A percentile compares a stretch with the other conserved stretches of the same genome.
Evolutionary conservation across 23 tunicate species (phyloP).

Genomic region (Phallusia fumigata): DNA sequence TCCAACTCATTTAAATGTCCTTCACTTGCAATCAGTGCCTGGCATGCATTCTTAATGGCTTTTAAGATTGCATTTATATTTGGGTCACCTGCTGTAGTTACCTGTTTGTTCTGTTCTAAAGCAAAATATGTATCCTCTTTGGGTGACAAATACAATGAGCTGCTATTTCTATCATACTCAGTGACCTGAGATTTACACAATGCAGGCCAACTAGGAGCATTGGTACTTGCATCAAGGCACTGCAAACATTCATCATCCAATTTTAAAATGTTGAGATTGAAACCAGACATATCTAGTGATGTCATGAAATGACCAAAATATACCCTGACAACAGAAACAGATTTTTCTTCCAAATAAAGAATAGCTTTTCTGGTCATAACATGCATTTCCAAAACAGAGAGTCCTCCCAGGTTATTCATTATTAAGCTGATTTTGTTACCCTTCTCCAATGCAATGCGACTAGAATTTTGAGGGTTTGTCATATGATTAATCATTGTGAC

Average conservation of each 20-base stretch:
- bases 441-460: slow-evolving; percentile 21
- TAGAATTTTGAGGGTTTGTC: slow-evolving; percentile 46
- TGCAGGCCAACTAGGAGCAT: slow-evolving; percentile 86
- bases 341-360: slow-evolving; percentile 32
- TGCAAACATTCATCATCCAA: slow-evolving; percentile 41
- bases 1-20: slow-evolving; percentile 74
- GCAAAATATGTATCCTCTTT: not conserved
- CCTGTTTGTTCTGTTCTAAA: not conserved
- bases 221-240: slow-evolving; percentile 58
- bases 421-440: slow-evolving; percentile 52
- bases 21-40: slow-evolving; percentile 57
- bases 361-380: slow-evolving; percentile 65
- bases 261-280: slow-evolving; percentile 70
- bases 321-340: slow-evolving; percentile 42
- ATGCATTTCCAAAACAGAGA: slow-evolving; percentile 87
- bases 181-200: slow-evolving; percentile 21
- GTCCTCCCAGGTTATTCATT: slow-evolving; percentile 93
- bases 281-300: slow-evolving; percentile 95
- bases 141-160: not conserved
- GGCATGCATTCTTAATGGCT: slow-evolving; percentile 46
- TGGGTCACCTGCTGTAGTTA: not conserved
- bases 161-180: slow-evolving; percentile 8
- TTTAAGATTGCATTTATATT: slow-evolving; percentile 6
- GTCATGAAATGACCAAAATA: slow-evolving; percentile 95
- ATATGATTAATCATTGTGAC: slow-evolving; percentile 65